Evolutionary conservation across 37 sponge, comb jelly and placozoan species (phyloP).

Genomic region (Beroe forskalii): DNA sequence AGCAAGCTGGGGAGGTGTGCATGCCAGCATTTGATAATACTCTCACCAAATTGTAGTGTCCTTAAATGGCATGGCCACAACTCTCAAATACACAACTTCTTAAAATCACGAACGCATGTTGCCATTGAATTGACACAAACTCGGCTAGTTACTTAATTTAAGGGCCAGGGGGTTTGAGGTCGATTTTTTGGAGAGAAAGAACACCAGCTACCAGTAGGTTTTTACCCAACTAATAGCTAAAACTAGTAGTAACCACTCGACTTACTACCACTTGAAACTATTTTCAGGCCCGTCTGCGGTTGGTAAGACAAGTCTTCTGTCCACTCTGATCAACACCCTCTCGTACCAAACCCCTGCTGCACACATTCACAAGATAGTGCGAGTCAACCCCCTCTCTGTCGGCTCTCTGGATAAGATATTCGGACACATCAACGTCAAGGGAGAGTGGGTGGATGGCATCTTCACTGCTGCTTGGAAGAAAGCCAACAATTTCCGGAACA

Average conservation of each 20-base stretch:
- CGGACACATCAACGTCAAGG: constrained; percentile 66
- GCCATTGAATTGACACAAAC: background rate
- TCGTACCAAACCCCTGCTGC: background rate
- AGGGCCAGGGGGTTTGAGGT: too few species aligned
- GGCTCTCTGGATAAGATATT: constrained; percentile 67
- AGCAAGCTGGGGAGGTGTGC: too few species aligned
- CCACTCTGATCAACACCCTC: constrained; percentile 55
- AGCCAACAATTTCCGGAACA: constrained; percentile 69
- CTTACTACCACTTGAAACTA: background rate
- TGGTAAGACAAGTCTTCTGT: constrained; percentile 41
- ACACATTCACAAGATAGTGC: constrained; percentile 63
- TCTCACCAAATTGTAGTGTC: too few species aligned
- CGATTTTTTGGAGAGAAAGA: too few species aligned
- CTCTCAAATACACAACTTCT: too few species aligned
- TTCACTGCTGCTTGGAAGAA: constrained; percentile 77
- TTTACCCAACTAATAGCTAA: too few species aligned
- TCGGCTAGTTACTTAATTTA: too few species aligned
- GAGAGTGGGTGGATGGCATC: constrained; percentile 83
- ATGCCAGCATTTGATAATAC: too few species aligned
- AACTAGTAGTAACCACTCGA: too few species aligned
- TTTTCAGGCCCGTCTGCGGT: constrained; percentile 24
- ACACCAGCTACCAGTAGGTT: too few species aligned
- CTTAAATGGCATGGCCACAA: too few species aligned
- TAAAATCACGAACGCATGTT: too few species aligned
- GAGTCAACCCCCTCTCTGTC: constrained; percentile 70